phyloP scores from a whole-genome alignment of 2,797 vertebrate genomes.

The Sardinella longiceps region DNA sequence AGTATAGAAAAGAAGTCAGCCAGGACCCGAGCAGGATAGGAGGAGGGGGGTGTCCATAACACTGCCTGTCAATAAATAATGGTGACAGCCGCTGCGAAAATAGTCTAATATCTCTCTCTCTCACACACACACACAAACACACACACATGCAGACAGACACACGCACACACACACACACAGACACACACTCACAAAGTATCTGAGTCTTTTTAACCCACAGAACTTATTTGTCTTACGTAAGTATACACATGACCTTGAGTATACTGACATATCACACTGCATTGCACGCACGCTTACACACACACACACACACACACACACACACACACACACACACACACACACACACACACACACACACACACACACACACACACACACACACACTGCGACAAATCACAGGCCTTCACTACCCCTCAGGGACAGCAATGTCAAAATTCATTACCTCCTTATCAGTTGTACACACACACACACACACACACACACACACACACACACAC shows the following conservation, averaged over 20 bases:
- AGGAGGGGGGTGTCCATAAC: conserved; percentile 34
- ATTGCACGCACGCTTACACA: background rate
- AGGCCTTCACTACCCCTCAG: conserved; percentile 16
- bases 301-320: background rate
- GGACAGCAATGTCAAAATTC: background rate
- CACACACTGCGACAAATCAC: background rate
- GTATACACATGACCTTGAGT: background rate
- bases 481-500: conserved; percentile 10
- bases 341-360: background rate
- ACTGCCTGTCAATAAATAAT: conserved; percentile 47
- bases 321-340: background rate
- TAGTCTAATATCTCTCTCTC: conserved; percentile 24
- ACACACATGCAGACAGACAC: background rate
- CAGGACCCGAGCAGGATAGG: conserved; percentile 33
- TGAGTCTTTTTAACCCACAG: background rate
- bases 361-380: background rate
- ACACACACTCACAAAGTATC: background rate
- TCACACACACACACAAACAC: background rate
- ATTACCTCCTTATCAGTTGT: background rate
- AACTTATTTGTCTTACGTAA: conserved; percentile 12
- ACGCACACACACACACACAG: conserved; percentile 9
- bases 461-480: background rate
- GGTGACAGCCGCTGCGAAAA: conserved; percentile 41
- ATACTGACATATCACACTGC: background rate
- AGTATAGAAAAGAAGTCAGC: conserved; percentile 31